These are phyloP conservation scores for Poliocrania exsul DNA, from an alignment of 2,797 vertebrate species.

Conservation along the genomic window DNA sequence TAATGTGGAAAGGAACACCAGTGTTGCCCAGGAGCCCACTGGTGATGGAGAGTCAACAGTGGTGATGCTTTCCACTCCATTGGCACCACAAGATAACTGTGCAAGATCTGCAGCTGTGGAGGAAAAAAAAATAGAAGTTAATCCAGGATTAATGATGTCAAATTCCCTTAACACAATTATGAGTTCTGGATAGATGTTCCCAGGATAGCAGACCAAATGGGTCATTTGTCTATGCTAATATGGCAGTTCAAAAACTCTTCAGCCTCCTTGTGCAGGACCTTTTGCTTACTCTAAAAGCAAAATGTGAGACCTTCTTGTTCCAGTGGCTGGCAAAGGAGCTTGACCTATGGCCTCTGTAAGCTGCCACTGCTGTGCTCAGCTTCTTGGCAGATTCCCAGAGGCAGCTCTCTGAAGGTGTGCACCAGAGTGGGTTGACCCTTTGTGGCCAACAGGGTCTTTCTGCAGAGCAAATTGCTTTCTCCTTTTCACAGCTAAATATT, in stretches of 20 bases:
- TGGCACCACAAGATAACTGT: background rate
- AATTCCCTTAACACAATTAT: background rate
- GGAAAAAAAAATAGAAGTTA: background rate
- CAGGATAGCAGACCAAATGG: background rate
- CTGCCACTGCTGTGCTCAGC: background rate
- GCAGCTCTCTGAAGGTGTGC: fast-evolving
- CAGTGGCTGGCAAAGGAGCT: background rate
- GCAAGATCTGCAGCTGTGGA: background rate
- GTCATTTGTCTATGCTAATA: background rate
- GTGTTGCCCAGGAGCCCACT: background rate
- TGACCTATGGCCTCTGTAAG: background rate
- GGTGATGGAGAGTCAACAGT: background rate
- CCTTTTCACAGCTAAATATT: background rate
- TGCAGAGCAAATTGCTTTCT: background rate
- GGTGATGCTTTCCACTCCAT: background rate
- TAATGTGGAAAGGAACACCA: background rate
- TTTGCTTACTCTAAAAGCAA: background rate
- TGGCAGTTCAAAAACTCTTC: background rate
- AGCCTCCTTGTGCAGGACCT: background rate
- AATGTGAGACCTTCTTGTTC: background rate
- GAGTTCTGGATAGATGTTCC: background rate
- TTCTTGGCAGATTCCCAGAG: background rate
- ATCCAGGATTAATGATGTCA: background rate
- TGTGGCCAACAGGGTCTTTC: background rate
- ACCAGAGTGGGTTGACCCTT: background rate